Conservation (phyloP, 2,888 invertebrate genomes). For the Lasioglossum pauxillum region DNA sequence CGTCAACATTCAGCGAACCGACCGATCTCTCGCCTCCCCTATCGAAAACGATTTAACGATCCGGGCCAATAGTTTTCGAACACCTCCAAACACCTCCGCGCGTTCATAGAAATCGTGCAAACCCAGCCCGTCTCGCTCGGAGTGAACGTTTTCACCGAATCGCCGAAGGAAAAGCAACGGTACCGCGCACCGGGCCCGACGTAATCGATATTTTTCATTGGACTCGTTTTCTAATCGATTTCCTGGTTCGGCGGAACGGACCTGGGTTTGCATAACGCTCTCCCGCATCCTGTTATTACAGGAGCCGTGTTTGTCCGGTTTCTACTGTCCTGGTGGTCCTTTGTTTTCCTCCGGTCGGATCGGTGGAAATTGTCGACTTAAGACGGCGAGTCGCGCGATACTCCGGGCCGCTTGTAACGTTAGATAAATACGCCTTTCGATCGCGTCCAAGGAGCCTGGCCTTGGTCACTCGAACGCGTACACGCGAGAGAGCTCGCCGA, state of each 20-base stretch:
- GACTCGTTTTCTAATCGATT: conserved; percentile 62
- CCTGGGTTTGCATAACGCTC: conserved; percentile 67
- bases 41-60: background rate
- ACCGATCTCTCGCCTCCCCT: background rate
- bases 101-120: background rate
- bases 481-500: background rate
- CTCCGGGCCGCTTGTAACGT: conserved; percentile 20
- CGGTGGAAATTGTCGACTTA: conserved; percentile 16
- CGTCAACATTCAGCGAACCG: background rate
- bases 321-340: background rate
- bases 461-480: conserved; percentile 41
- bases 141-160: background rate
- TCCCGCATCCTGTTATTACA: conserved; percentile 50
- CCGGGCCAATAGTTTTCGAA: background rate
- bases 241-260: conserved; percentile 62
- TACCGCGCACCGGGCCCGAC: conserved; percentile 4
- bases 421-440: conserved; percentile 53
- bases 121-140: background rate
- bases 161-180: conserved; percentile 70
- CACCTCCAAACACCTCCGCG: background rate
- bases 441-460: conserved; percentile 42
- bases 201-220: conserved; percentile 51
- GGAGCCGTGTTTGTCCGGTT: background rate
- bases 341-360: background rate
- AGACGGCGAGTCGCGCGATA: background rate